These are phyloP conservation scores for Pteronotus mesoamericanus DNA, from an alignment of 2,797 vertebrate species.

Conservation along the genomic window DNA sequence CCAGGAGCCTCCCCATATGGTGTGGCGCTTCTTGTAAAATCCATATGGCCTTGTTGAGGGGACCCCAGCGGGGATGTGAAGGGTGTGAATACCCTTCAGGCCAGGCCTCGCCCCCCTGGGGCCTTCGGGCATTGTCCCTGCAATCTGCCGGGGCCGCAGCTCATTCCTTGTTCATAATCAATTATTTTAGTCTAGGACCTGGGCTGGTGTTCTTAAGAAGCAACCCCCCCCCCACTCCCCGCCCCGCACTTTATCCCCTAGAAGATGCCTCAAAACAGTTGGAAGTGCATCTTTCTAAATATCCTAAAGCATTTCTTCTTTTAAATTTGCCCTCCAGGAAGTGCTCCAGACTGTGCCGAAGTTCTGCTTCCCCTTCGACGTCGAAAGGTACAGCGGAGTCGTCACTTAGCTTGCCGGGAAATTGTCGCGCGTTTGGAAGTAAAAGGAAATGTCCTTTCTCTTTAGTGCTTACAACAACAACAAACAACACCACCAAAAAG, in stretches of 20 bases:
- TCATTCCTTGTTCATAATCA: constrained; percentile 92
- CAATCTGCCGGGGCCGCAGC: constrained; percentile 93
- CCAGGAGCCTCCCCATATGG: constrained; percentile 95
- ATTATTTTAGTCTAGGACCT: constrained; percentile 91
- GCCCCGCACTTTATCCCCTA: neutral
- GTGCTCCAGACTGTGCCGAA: constrained; percentile 94
- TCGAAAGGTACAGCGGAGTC: constrained; percentile 90
- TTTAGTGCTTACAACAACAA: neutral
- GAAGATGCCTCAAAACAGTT: constrained; percentile 38
- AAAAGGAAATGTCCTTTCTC: neutral
- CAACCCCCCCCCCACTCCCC: neutral
- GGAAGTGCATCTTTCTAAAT: constrained; percentile 9
- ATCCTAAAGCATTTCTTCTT: constrained; percentile 39
- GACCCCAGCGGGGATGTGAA: constrained; percentile 91
- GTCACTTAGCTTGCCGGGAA: too few relatives aligned
- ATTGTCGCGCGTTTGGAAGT: constrained; percentile 4
- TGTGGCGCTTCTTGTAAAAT: constrained; percentile 91
- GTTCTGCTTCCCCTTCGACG: constrained; percentile 99
- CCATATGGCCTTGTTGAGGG: constrained; percentile 96
- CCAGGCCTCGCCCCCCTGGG: constrained; percentile 90
- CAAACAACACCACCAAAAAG: neutral
- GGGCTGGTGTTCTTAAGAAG: constrained; percentile 69
- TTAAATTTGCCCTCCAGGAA: constrained; percentile 86
- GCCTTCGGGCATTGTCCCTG: constrained; percentile 93
- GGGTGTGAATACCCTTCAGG: constrained; percentile 97